Conservation (phyloP, 35 echinoderm and acorn worm genomes). For the Strongylocentrotus purpuratus region DNA sequence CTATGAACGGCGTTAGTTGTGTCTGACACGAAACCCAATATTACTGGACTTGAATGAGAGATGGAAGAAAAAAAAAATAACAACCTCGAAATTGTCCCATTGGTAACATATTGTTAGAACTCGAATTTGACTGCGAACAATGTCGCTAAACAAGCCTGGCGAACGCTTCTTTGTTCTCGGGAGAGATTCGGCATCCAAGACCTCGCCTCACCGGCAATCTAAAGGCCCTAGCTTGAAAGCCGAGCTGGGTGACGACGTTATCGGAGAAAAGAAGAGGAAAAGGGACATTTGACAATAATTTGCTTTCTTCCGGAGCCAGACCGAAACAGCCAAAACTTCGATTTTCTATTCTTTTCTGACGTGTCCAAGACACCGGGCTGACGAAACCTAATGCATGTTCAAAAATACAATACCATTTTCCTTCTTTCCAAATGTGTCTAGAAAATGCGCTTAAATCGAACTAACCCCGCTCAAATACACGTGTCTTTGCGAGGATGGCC, state of each 20-base stretch:
- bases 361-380: constrained; percentile 39
- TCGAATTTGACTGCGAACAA: constrained; percentile 24
- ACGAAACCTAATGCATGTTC: constrained; percentile 49
- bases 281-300: not conserved
- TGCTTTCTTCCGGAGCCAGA: not conserved
- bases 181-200: constrained; percentile 9
- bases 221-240: not conserved
- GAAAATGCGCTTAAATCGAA: constrained; percentile 42
- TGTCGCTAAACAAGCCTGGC: constrained; percentile 33
- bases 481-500: constrained; percentile 50
- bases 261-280: not conserved
- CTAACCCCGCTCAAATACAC: constrained; percentile 40
- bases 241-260: not conserved
- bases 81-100: not conserved
- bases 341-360: constrained; percentile 53
- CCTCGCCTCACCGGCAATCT: constrained; percentile 30
- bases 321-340: constrained; percentile 32
- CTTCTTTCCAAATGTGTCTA: constrained; percentile 10
- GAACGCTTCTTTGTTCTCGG: constrained; percentile 32
- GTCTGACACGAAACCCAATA: constrained; percentile 24
- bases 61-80: not conserved
- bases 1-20: constrained; percentile 2
- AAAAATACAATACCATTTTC: constrained; percentile 49
- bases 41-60: not conserved
- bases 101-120: constrained; percentile 29